Conservation (phyloP, 1,140 invertebrate species). For the Apolygus lucorum region DNA sequence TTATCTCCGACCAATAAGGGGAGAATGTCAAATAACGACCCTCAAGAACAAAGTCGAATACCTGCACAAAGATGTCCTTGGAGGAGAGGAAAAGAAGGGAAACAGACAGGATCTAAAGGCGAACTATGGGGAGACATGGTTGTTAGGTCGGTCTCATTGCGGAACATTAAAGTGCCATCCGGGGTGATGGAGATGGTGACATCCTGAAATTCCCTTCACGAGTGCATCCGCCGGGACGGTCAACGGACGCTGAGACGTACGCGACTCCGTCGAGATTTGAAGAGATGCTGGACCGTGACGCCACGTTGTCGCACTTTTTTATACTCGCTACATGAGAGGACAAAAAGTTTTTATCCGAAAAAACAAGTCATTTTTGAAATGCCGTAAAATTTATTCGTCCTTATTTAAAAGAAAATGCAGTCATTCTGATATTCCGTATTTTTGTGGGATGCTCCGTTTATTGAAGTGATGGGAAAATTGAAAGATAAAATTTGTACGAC, state of each 20-base stretch:
- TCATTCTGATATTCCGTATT: no score
- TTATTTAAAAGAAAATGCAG: no score
- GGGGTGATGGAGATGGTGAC: background rate
- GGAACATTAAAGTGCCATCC: background rate
- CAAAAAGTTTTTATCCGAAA: no score
- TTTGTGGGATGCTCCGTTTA: no score
- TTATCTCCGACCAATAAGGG: no score
- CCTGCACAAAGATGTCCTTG: background rate
- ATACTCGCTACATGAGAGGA: no score
- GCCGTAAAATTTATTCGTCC: background rate
- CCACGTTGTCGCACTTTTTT: background rate
- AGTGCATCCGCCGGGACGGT: background rate
- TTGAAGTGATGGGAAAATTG: no score
- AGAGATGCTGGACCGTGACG: no score
- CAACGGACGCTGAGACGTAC: background rate
- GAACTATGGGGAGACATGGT: background rate
- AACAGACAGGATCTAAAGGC: background rate
- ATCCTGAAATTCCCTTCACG: background rate
- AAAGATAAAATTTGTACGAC: no score
- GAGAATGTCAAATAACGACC: no score
- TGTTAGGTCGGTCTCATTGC: background rate
- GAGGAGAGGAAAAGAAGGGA: background rate
- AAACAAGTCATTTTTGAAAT: background rate
- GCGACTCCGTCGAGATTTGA: background rate
- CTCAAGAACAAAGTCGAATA: no score